Evolutionary conservation across 2,797 vertebrate genomes (phyloP), one percentile per base, ranked within the genome.

Genomic region (Harpagifer antarcticus): DNA sequence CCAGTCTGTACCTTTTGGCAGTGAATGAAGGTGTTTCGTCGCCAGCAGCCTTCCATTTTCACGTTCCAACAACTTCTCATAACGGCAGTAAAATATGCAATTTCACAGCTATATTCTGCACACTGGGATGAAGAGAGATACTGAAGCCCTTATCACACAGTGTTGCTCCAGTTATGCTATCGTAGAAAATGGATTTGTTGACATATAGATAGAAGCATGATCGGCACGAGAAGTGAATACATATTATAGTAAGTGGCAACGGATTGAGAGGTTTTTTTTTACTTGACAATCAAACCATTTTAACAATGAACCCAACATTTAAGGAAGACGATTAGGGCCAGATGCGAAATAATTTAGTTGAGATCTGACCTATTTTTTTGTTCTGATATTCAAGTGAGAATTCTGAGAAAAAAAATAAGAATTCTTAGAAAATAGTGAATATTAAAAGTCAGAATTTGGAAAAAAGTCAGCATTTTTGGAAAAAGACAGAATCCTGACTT

Each of bases 21-120:
- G 19, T 67, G 56, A 76, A 63, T 69, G 43, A 59, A 63, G 56
- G 43, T 58, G 47, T 67, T 83, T 76, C 68, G 44, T 20, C 57
- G 55, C 70, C 58, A 12, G 53, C 16, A 16, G 27, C 11, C 12
- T 54, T 37, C 48, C 14, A 57, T 73, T 67, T 45, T 16, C 37
- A 69, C 37, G 17, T 45, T 60, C 6, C 52, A 52, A 64, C n/a
- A 37, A 47, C 20, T 62, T 69, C 42, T 53, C 20, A 52, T 27
- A 33, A n/a, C 6, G n/a, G 17, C 8, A 47, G 43, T 52, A 63
- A 75, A 57, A 65, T 61, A 56, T 67, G 48, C 12, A 27, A 19
- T 60, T 59, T 71, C 50, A 65, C 54, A 68, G 47, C n/a, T 57
- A 11, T 52, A 9, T 55, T 56, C 33, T 20, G 31, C 56, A 43